These are phyloP conservation scores for Cladopsammia gracilis DNA, from an alignment of 64 coral and sea anemone species.

Conservation along the genomic window DNA sequence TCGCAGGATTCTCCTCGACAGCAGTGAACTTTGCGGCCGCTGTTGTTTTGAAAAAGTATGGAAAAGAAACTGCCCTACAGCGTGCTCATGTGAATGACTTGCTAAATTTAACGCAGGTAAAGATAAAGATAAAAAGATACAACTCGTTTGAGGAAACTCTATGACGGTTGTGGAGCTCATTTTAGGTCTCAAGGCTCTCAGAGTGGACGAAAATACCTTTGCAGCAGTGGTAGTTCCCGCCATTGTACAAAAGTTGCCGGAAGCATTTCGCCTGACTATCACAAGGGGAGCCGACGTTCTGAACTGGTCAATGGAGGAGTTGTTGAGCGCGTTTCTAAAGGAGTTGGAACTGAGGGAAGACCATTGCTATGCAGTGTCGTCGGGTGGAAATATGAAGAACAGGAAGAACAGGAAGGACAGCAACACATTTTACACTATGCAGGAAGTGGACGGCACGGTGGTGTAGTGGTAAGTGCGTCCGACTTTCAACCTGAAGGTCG, in stretches of 20 bases:
- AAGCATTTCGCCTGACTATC: background rate
- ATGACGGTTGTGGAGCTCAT: background rate
- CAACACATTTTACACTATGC: slow-evolving; percentile 16
- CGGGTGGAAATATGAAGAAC: background rate
- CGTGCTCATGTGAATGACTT: background rate
- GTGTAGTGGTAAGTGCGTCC: too few species aligned
- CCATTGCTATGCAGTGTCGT: background rate
- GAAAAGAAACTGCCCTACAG: slow-evolving; percentile 26
- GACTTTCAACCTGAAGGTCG: too few species aligned
- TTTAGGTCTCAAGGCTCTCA: background rate
- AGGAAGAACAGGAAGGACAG: background rate
- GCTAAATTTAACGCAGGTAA: background rate
- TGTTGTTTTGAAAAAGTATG: too few species aligned
- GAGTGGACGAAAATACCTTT: background rate
- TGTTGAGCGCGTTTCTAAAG: slow-evolving; percentile 7
- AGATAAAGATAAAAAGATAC: slow-evolving; percentile 11
- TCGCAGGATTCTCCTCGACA: too few species aligned
- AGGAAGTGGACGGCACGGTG: too few species aligned
- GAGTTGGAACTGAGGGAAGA: slow-evolving; percentile 65
- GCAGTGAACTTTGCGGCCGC: too few species aligned
- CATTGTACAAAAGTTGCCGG: slow-evolving; percentile 24
- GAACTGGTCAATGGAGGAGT: slow-evolving; percentile 23
- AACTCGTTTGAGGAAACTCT: background rate
- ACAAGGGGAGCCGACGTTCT: background rate
- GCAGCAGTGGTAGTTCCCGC: slow-evolving; percentile 39